Percentiles rank a stretch among this genome's conserved stretches.
phyloP scores from a whole-genome alignment of 2,797 vertebrate genomes.

The Dermochelys coriacea region DNA sequence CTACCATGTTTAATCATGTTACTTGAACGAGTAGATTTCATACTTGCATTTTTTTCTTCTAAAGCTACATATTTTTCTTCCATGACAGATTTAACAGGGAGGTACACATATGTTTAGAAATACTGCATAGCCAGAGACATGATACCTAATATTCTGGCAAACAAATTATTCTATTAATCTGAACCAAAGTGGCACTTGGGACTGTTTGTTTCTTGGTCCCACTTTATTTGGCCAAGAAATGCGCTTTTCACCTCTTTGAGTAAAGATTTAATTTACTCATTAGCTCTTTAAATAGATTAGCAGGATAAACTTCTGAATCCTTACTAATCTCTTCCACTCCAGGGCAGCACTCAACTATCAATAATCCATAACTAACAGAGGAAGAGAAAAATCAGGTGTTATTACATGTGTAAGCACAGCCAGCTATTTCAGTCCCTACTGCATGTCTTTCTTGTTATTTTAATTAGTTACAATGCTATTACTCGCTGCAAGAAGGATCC shows the following conservation, averaged over 20 bases:
- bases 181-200: constrained; percentile 79
- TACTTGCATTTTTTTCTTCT: not conserved
- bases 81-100: not conserved
- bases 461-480: not conserved
- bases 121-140: constrained; percentile 65
- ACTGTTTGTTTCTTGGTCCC: constrained; percentile 69
- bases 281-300: constrained; percentile 26
- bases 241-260: constrained; percentile 37
- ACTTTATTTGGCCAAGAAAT: constrained; percentile 60
- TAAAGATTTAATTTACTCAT: constrained; percentile 53
- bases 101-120: constrained; percentile 34
- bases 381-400: not conserved
- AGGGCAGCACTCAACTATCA: constrained; percentile 5
- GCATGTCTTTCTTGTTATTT: not conserved
- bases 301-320: not conserved
- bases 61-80: not conserved
- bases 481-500: not conserved
- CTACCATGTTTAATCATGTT: not conserved
- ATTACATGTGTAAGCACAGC: not conserved
- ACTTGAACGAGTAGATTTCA: not conserved
- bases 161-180: constrained; percentile 73
- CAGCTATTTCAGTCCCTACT: not conserved
- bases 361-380: constrained; percentile 33
- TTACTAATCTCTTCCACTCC: constrained; percentile 3
- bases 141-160: constrained; percentile 74